Evolutionary conservation across 2,888 invertebrate species (phyloP).

Genomic region (Drosophila demipolita): DNA sequence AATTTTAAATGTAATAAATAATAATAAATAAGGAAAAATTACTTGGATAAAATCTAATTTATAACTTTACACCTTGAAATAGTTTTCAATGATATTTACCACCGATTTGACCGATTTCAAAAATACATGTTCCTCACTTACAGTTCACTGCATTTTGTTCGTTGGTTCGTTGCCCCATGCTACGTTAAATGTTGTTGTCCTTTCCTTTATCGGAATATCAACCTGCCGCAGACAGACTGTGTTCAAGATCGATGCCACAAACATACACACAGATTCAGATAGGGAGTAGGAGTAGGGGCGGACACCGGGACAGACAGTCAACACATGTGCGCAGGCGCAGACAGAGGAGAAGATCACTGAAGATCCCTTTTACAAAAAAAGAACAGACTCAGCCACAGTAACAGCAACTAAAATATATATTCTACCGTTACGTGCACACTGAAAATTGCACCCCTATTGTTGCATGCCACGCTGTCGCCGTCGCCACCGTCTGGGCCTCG

Average conservation of each 20-base stretch:
- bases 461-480: constrained; percentile 42
- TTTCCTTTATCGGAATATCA: constrained; percentile 55
- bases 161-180: constrained; percentile 78
- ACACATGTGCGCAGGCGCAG: constrained; percentile 68
- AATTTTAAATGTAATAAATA: neutral
- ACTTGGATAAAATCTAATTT: neutral
- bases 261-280: constrained; percentile 12
- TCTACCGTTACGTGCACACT: constrained; percentile 78
- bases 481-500: constrained; percentile 11
- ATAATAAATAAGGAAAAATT: neutral
- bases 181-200: constrained; percentile 56
- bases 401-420: constrained; percentile 61
- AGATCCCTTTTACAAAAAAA: constrained; percentile 64
- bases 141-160: constrained; percentile 63
- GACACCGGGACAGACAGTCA: constrained; percentile 43
- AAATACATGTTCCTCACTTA: constrained; percentile 33
- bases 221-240: constrained; percentile 68
- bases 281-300: constrained; percentile 8
- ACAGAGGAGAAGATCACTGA: constrained; percentile 52
- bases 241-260: constrained; percentile 71
- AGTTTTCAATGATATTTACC: neutral
- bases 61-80: neutral
- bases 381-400: constrained; percentile 46
- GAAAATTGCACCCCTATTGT: constrained; percentile 79
- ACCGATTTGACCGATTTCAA: constrained; percentile 35